Evolutionary conservation across 2,888 invertebrate species (phyloP), one percentile per base, ranked within the genome.

Genomic region (Alloplasta piceator): DNA sequence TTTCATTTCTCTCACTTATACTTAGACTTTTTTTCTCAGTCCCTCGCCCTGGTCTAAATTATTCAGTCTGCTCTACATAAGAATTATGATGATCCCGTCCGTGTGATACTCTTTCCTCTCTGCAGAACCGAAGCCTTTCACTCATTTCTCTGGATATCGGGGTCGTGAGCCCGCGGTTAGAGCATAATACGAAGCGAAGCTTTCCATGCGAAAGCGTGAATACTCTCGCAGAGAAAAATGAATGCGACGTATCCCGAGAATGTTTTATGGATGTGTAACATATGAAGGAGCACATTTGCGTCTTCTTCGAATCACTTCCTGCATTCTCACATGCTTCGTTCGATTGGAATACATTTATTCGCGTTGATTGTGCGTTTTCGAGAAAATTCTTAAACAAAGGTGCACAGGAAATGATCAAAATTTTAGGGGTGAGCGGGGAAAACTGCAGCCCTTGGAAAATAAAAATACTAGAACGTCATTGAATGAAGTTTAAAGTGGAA

Each of bases 91-190:
- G 52, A 74, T 70, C 73, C 43, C 60, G 66, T 26, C 55, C 55
- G 70, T 61, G 70, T 26, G 73, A 60, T 82, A 80, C 80, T 85
- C 85, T 79, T 80, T 83, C 77, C 85, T 85, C 82, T 83, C 26
- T 26, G 26, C n/a, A n/a, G n/a, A 82, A 85, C 85, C 84, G 83
- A 85, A 85, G 79, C 85, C 85, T 64, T 77, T 80, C 78, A 63
- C 68, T 48, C 74, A 39, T 66, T 58, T 46, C 66, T 46, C 14
- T 36, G 9, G 5, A 38, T 38, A 74, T 66, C 70, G 78, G 78
- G 80, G 78, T 74, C 77, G 64, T 43, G 73, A 16, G 16, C 50
- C 67, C 67, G 55, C 38, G 64, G 43, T 39, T 61, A 76, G 60
- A 14, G 12, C 14, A 66, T 5, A 7, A 39, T n/a, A 55, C 67